These are phyloP conservation scores for Ochropleura plecta DNA, from an alignment of 2,888 invertebrate genomes.

Conservation along the genomic window DNA sequence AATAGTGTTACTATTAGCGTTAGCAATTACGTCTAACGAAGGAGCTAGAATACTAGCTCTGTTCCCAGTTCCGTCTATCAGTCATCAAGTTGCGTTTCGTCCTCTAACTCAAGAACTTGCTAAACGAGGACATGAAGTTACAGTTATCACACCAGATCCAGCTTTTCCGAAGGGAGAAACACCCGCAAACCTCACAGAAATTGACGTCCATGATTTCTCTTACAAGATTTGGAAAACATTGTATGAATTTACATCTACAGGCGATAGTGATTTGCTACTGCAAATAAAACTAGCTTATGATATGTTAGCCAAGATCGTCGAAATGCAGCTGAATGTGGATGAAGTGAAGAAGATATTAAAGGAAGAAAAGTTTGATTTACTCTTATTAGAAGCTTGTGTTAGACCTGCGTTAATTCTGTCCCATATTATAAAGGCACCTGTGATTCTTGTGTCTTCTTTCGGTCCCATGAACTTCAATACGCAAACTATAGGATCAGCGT, in stretches of 20 bases:
- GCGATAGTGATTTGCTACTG: conserved; percentile 30
- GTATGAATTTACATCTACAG: conserved; percentile 17
- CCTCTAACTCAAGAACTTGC: conserved; percentile 75
- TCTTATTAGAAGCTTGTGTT: conserved; percentile 13
- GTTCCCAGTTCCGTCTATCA: conserved; percentile 58
- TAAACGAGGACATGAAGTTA: conserved; percentile 79
- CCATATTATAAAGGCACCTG: conserved; percentile 7
- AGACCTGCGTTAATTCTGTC: conserved; percentile 25
- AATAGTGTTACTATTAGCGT: conserved; percentile 49
- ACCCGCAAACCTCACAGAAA: conserved; percentile 76
- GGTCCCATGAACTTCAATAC: conserved; percentile 53
- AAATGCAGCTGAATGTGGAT: conserved; percentile 13
- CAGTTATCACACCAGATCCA: conserved; percentile 76
- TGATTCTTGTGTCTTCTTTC: conserved; percentile 69
- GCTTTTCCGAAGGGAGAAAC: conserved; percentile 52
- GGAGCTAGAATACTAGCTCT: conserved; percentile 74
- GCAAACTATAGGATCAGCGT: conserved; percentile 64
- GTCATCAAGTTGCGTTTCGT: conserved; percentile 65
- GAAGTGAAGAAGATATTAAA: conserved; percentile 13
- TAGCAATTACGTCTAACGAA: conserved; percentile 65
- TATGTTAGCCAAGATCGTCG: not conserved
- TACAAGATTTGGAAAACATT: conserved; percentile 60
- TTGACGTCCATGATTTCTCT: conserved; percentile 74
- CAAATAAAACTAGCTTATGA: not conserved
- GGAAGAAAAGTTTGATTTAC: conserved; percentile 17